Evolutionary conservation across 2,888 invertebrate genomes (phyloP).

Genomic region (Ceraclea dissimilis): DNA sequence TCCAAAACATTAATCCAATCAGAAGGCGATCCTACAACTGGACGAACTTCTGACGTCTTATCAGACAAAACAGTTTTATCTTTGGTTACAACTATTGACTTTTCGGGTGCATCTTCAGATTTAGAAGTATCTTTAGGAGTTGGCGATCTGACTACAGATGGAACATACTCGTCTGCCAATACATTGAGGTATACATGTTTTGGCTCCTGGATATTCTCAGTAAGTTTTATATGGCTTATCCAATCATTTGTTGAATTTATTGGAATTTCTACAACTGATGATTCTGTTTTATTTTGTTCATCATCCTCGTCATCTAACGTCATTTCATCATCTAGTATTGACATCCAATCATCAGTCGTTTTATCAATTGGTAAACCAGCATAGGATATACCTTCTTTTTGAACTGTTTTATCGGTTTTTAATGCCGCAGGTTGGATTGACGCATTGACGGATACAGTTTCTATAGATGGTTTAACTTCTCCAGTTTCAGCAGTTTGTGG

Average conservation of each 20-base stretch:
- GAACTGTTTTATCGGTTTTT: not conserved
- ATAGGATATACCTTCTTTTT: conserved; percentile 8
- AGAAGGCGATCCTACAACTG: conserved; percentile 27
- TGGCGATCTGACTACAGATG: not conserved
- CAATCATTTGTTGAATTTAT: not conserved
- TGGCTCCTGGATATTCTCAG: not conserved
- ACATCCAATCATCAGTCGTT: conserved; percentile 25
- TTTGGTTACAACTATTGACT: not conserved
- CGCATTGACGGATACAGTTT: no score
- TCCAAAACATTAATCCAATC: conserved; percentile 30
- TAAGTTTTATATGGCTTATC: not conserved
- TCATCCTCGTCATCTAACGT: conserved; percentile 24
- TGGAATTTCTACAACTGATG: not conserved
- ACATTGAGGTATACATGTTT: not conserved
- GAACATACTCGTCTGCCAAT: not conserved
- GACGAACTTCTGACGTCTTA: conserved; percentile 30
- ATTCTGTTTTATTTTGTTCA: not conserved
- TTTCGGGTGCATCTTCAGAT: no score
- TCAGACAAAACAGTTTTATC: conserved; percentile 1
- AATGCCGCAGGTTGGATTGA: no score
- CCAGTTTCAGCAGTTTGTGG: not conserved
- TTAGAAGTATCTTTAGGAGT: not conserved
- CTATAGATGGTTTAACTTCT: no score
- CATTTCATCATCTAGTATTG: conserved; percentile 25
- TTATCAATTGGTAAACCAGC: conserved; percentile 23